phyloP scores from a whole-genome alignment of 2,888 invertebrate genomes.

The Escarpia spicata region DNA sequence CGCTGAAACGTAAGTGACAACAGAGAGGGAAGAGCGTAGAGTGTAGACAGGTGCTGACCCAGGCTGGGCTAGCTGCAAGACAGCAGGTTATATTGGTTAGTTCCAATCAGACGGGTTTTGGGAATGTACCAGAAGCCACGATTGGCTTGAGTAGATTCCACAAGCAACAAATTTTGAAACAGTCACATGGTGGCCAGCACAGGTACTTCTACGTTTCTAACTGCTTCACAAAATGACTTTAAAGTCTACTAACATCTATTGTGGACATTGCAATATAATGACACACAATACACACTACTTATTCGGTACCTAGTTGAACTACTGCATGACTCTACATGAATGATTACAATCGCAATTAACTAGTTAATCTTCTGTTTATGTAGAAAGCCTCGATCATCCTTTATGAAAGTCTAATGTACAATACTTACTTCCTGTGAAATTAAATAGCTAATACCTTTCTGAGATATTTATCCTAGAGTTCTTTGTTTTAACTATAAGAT shows the following conservation, averaged over 20 bases:
- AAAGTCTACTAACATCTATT: too few species aligned
- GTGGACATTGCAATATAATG: too few species aligned
- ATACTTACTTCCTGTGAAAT: not conserved
- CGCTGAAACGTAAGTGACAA: not conserved
- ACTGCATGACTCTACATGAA: too few species aligned
- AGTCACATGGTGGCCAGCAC: not conserved
- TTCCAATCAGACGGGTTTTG: not conserved
- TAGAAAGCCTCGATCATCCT: not conserved
- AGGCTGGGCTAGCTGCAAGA: not conserved
- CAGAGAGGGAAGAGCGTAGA: not conserved
- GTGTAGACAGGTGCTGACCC: not conserved
- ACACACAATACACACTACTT: too few species aligned
- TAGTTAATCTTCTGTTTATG: not conserved
- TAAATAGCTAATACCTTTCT: not conserved
- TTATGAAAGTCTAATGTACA: not conserved
- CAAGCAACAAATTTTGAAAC: conserved; percentile 6
- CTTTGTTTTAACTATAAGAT: not conserved
- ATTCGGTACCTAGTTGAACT: too few species aligned
- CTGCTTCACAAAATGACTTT: not conserved
- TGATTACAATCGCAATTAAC: not conserved
- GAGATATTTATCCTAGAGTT: not conserved
- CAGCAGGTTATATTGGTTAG: not conserved
- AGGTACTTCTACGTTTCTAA: not conserved
- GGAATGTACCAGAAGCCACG: not conserved
- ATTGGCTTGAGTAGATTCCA: not conserved